Conservation (phyloP, 37 sponge, comb jelly and placozoan species). For the Amphimedon queenslandica region DNA sequence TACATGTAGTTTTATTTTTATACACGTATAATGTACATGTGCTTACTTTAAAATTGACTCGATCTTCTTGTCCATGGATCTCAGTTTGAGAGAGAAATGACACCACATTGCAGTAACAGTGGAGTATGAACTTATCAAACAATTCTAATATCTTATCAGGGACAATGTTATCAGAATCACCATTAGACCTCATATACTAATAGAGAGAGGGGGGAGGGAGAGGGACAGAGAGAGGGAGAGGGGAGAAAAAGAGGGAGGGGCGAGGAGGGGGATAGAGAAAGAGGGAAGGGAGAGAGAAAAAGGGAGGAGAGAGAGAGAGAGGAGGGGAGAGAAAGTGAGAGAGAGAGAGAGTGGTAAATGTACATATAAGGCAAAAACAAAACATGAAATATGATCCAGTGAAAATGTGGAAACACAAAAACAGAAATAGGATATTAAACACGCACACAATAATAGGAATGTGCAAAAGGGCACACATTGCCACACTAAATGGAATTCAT, state of each 20-base stretch:
- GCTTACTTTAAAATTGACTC: too few relatives aligned
- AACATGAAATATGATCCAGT: neutral
- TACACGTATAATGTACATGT: neutral
- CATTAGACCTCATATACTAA: too few relatives aligned
- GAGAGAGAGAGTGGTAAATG: neutral
- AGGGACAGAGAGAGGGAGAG: too few relatives aligned
- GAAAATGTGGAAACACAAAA: neutral
- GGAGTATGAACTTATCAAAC: too few relatives aligned
- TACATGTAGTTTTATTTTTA: neutral
- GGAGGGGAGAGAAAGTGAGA: neutral
- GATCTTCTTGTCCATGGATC: too few relatives aligned
- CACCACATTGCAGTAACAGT: too few relatives aligned
- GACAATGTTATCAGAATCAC: too few relatives aligned
- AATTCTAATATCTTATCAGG: too few relatives aligned
- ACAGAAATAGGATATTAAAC: neutral
- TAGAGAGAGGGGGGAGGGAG: neutral
- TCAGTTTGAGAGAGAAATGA: too few relatives aligned
- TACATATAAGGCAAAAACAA: neutral
- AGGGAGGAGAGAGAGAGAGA: neutral
- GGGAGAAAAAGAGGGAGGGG: too few relatives aligned
- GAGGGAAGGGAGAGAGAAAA: neutral
- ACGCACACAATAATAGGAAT: constrained; percentile 11
- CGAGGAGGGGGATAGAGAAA: neutral
- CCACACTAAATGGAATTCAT: too few relatives aligned
- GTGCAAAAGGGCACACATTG: too few relatives aligned